Base-by-base conservation (phyloP, 2,797 vertebrate genomes). In the Aphelocoma californica region DNA sequence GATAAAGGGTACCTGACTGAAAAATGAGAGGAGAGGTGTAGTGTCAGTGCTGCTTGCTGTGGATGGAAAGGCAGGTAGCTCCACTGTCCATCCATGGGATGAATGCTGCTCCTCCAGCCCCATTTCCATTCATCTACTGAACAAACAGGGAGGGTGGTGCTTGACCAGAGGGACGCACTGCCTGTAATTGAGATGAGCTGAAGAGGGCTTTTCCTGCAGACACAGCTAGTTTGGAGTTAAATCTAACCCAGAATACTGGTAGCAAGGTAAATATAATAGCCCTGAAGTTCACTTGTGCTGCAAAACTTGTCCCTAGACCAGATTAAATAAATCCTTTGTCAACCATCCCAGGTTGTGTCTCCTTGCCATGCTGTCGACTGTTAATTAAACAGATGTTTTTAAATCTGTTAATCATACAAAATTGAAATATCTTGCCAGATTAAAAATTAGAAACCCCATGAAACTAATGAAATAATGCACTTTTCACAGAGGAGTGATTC, bases 71-170 rank as follows among this genome's bases (percentile, higher is more conserved):
- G 19, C 51, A 69, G n/a, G 11, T 6, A 3, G 5, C 29, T 74
- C 20, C 6, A 4, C 24, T 16, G 21, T 23, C 32, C 19, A 3
- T 38, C 40, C 11, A 1, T 2, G 1, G 50, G 51, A 56, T 3
- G 0, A 42, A 5, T 25, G 29, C 34, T 2, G 11, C 34, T 86
- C 12, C 44, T 28, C 38, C 9, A 6, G 32, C 34, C 36, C 32
- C 25, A 20, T 44, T 54, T 31, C 42, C 24, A 6, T 58, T 56
- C 13, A 6, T 32, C 10, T 7, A 16, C 53, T 34, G 1, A 61
- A 38, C 1, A 1, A 9, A 26, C 0, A 1, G 44, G 31, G 21
- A 47, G 31, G 14, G 29, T 17, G 10, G 18, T 18, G 11, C 66
- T 45, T 64, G 53, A 29, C 54, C 82, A 57, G 71, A 51, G 21